Base-by-base conservation (phyloP, 2,888 invertebrate genomes). In the Eupithecia inturbata region DNA sequence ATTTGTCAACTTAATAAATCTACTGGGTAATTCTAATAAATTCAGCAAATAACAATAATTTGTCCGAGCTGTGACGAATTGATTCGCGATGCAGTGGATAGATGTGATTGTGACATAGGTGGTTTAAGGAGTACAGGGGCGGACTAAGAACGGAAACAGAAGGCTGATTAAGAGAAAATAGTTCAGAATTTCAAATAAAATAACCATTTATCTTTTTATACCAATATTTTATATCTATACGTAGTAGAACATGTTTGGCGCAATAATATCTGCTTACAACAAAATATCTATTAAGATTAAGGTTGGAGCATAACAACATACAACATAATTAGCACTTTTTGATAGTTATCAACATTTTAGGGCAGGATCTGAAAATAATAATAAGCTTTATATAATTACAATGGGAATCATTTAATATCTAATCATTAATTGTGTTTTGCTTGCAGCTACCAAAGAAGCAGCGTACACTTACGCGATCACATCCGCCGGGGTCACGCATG, bases 381-480 rank as follows among this genome's bases (percentile, higher is more conserved):
- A 41, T 19, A 45, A 45, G 14, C 12, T 39, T 45, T 31, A 31
- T 45, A 1, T n/a, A n/a, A n/a, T n/a, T 9, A n/a, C n/a, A 49
- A 5, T n/a, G 6, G 10, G 0, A 10, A 53, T 53, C 22, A 12
- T 53, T 53, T 53, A 0, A 57, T 26, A 26, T 12, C 26, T 57
- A 5, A 26, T 57, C 4, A 57, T 14, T 22, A 10, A 26, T 57
- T n/a, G n/a, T 36, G 10, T 49, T 70, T 41, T 71, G 57, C 69
- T n/a, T 1, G 0, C 83, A 98, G 99, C 97, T 79, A 98, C 97
- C 79, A 95, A 97, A 81, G 99, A 99, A 90, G 98, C 99, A 5
- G 99, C 99, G 63, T 99, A 97, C 92, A 97, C 98, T 1, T 98
- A 99, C 92, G 99, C 99, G 71, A 97, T 99, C 85, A 97, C 97